Conservation (phyloP, 1,140 invertebrate genomes). For the Berghia stephanieae region DNA sequence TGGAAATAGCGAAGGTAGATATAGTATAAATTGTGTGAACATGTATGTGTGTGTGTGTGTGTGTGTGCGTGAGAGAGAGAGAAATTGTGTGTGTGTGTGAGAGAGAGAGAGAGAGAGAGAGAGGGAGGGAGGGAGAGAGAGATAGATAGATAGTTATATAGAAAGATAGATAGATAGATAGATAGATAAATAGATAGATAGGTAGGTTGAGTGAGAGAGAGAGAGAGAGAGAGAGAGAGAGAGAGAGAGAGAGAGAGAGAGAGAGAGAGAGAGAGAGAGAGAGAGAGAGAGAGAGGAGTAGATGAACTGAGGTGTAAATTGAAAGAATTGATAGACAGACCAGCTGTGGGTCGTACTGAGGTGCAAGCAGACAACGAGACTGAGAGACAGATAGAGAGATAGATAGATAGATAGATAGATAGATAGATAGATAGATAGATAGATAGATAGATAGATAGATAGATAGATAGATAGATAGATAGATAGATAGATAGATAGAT, state of each 20-base stretch:
- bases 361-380: not conserved
- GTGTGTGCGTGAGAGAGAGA: not conserved
- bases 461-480: conserved; percentile 6
- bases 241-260: not conserved
- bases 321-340: not conserved
- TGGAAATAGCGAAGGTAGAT: not conserved
- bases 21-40: not conserved
- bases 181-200: conserved; percentile 9
- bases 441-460: not conserved
- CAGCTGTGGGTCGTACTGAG: no score
- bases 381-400: no score
- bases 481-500: conserved; percentile 16
- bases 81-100: not conserved
- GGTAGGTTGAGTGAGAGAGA: conserved; percentile 8
- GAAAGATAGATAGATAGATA: conserved; percentile 15
- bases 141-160: conserved; percentile 5
- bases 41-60: not conserved
- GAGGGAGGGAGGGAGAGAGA: conserved; percentile 30
- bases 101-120: conserved; percentile 24
- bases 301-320: not conserved
- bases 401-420: no score
- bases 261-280: not conserved
- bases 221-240: conserved; percentile 8
- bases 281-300: not conserved
- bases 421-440: not conserved